A percentile compares a stretch with the other conserved stretches of the same genome.
phyloP scores from a whole-genome alignment of 2,888 invertebrate genomes.

The Leptinotarsa peninsularis region DNA sequence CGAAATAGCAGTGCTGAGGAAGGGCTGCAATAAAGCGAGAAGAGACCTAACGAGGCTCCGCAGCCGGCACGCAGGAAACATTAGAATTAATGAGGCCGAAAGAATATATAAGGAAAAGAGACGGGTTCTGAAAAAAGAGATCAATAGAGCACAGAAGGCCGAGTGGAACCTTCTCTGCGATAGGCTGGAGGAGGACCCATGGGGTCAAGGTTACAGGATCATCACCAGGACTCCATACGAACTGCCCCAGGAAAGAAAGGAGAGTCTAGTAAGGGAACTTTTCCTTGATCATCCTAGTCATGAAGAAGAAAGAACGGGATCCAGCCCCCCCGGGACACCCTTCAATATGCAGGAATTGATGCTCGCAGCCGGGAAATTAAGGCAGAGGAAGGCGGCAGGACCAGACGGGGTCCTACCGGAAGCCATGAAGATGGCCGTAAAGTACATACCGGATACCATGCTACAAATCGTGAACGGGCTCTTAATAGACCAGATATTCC shows the following conservation, averaged over 20 bases:
- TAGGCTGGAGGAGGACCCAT: constrained; percentile 12
- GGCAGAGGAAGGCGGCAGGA: background rate
- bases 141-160: background rate
- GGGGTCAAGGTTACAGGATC: constrained; percentile 14
- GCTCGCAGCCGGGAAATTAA: background rate
- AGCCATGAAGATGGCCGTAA: background rate
- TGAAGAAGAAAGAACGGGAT: background rate
- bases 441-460: background rate
- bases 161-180: constrained; percentile 13
- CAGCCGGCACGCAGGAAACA: background rate
- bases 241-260: background rate
- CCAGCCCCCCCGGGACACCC: background rate
- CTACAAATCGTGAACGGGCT: background rate
- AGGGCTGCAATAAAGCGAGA: background rate
- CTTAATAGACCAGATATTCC: background rate
- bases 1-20: background rate
- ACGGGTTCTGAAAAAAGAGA: background rate
- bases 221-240: constrained; percentile 12
- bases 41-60: constrained; percentile 1
- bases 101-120: background rate
- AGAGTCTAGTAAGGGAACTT: constrained; percentile 9
- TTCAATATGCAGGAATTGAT: background rate
- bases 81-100: background rate
- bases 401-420: background rate
- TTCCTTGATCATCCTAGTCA: constrained; percentile 8